Base-by-base conservation (phyloP, 2,797 vertebrate species). In the Chanos chanos region DNA sequence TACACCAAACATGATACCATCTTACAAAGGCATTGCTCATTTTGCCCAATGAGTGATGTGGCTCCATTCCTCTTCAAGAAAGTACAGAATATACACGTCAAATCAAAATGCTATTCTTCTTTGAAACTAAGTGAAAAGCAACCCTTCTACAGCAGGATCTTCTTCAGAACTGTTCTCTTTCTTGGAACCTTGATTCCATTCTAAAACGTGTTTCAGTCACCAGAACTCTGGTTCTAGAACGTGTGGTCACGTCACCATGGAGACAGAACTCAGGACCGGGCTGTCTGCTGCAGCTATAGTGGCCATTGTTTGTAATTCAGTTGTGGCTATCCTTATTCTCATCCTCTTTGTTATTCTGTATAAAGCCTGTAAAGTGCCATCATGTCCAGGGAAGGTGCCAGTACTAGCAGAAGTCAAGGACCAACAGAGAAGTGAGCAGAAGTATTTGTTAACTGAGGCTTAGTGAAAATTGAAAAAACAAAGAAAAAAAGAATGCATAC, bases 311-410 rank as follows among this genome's bases (percentile, higher is more conserved):
- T 90, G 88, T 43, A 91, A 91, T 83, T 84, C 85, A 0, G 80
- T 71, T 45, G 86, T 87, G 36, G 87, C 81, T 5, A 54, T 88
- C 43, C 88, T 91, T 56, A 82, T 89, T 62, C 76, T 89, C 65
- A 77, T 91, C 62, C 86, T 91, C 49, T 86, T 90, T 25, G 75
- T 81, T 34, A 80, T 91, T 76, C 81, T 91, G 50, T 91, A 80
- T 83, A 90, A 89, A 72, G 89, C 89, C 63, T 91, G 89, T 75
- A 82, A 89, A 75, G 87, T 91, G 70, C 88, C 89, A 44, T 87
- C 79, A 51, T 72, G 58, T 51, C 86, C 70, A 40, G 82, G 83
- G 39, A 87, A 74, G 43, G 21, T 70, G 9, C 72, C 75, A 0
- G 74, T 44, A 40, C 75, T 83, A 36, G 27, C 34, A n/a, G 15